These are phyloP conservation scores for Melolontha melolontha DNA, from an alignment of 2,888 invertebrate genomes.

Conservation along the genomic window DNA sequence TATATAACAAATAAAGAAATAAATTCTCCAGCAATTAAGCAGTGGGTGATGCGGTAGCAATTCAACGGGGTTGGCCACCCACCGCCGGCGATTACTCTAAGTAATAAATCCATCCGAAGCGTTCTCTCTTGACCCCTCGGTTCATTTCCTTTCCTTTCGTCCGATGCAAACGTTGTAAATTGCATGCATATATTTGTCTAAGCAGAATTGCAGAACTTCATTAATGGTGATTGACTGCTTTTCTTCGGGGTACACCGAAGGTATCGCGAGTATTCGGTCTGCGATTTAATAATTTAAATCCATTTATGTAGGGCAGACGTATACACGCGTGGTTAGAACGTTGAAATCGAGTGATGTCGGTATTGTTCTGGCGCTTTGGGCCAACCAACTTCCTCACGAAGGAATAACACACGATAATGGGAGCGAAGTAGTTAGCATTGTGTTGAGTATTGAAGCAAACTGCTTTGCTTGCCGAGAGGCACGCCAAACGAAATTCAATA, in stretches of 20 bases:
- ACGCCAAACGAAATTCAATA: slow-evolving; percentile 14
- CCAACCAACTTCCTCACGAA: slow-evolving; percentile 9
- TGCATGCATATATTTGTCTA: slow-evolving; percentile 36
- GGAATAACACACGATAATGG: slow-evolving; percentile 26
- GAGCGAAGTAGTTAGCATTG: slow-evolving; percentile 32
- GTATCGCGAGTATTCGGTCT: slow-evolving; percentile 1
- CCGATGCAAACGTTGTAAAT: slow-evolving; percentile 12
- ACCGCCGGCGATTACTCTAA: slow-evolving; percentile 20
- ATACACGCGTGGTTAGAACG: not conserved
- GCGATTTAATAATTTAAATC: slow-evolving; percentile 15
- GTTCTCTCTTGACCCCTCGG: not conserved
- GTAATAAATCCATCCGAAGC: slow-evolving; percentile 29
- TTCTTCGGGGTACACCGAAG: not conserved
- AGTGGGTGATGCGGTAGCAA: slow-evolving; percentile 9
- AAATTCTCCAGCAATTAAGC: slow-evolving; percentile 32
- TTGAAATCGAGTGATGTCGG: slow-evolving; percentile 7
- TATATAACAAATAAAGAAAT: slow-evolving; percentile 36
- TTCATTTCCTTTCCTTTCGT: slow-evolving; percentile 16
- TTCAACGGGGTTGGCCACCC: slow-evolving; percentile 10
- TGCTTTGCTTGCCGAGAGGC: slow-evolving; percentile 14
- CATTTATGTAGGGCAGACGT: not conserved
- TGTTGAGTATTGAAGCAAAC: slow-evolving; percentile 22
- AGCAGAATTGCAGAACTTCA: slow-evolving; percentile 25
- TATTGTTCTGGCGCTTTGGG: slow-evolving; percentile 2
- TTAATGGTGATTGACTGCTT: slow-evolving; percentile 29